Base-by-base conservation (phyloP, 2,888 invertebrate species). In the Beris morrisii region DNA sequence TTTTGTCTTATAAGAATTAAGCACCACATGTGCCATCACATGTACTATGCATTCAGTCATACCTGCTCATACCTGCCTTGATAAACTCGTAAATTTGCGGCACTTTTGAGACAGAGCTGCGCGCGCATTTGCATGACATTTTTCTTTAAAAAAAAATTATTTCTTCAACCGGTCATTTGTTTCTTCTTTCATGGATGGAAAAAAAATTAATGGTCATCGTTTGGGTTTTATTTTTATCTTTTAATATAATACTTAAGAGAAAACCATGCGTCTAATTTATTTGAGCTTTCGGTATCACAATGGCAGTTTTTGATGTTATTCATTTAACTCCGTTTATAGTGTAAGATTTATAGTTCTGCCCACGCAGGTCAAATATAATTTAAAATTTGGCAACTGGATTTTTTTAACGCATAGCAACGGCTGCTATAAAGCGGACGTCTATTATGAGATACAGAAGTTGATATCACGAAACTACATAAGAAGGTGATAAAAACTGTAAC, bases 71-170 rank as follows among this genome's bases (percentile, higher is more conserved):
- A 38, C 70, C 66, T 69, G 68, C 66, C 70, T 69, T 69, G 69
- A 70, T 69, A 70, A 70, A 67, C 71, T 71, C 71, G 71, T 71
- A 71, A 71, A 71, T 71, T 70, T 71, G 71, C 71, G 71, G 71
- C 71, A 71, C 71, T 71, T 71, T 71, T 71, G 71, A 69, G 69
- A 65, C 57, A 69, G 69, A 69, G 50, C 66, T 61, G 67, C 67
- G 66, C 66, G 69, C 67, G 68, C 67, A 66, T 68, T 64, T 57
- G 65, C 67, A 61, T 61, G 52, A 50, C 61, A 61, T 61, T 38
- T 61, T 61, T 50, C 61, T 38, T 58, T 30, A 58, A 58, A 58
- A 38, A 38, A 38, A 38, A 38, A 38, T 43, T 32, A 32, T 52
- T 53, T 46, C 43, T 12, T 43, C 13, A 15, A 2, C 32, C 38